Evolutionary conservation across 2,888 invertebrate species (phyloP), one percentile per base, ranked within the genome.

Genomic region (Pandemis cinnamomeana): DNA sequence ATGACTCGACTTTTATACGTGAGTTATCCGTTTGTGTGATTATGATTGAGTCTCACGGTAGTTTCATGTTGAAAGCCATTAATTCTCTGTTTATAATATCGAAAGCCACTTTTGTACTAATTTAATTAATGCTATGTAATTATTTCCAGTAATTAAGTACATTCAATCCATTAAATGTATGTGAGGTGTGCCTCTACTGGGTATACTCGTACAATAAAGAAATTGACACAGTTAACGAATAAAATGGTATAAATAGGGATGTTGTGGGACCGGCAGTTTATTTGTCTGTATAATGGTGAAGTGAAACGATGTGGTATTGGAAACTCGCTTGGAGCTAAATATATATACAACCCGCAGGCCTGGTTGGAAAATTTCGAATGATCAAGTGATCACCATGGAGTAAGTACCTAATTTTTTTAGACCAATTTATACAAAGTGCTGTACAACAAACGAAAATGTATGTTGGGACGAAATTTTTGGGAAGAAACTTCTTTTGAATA

Each of bases 221-320:
- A 11, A 46, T 46, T 63, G 63, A 20, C 15, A 63, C 20, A 63
- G 44, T 63, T 63, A 27, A 10, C 46, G 7, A 15, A 63, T 63
- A 63, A 46, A 46, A 63, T 0, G 15, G 42, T 20, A 62, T 62
- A 62, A 44, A 51, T 51, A 15, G 42, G 5, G 42, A 13, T 62
- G 15, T 42, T 62, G 42, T 1, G 15, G 15, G 7, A 15, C 7
- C 41, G 3, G 10, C 15, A 2, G 5, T 15, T 62, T 62, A 62
- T 62, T 62, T 15, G 1, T 7, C 15, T 5, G 4, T 15, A 15
- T 4, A 62, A n/a, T 7, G 46, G 44, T 7, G 27, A 63, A 61
- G n/a, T 41, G 61, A 7, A 8, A 11, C 44, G 63, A 46, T 44
- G 58, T 11, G 58, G 6, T 10, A 5, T 11, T 27, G 27, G 11